A percentile compares a stretch with the other conserved stretches of the same genome.
phyloP scores from a whole-genome alignment of 1,140 invertebrate genomes.

The Ostrea edulis region DNA sequence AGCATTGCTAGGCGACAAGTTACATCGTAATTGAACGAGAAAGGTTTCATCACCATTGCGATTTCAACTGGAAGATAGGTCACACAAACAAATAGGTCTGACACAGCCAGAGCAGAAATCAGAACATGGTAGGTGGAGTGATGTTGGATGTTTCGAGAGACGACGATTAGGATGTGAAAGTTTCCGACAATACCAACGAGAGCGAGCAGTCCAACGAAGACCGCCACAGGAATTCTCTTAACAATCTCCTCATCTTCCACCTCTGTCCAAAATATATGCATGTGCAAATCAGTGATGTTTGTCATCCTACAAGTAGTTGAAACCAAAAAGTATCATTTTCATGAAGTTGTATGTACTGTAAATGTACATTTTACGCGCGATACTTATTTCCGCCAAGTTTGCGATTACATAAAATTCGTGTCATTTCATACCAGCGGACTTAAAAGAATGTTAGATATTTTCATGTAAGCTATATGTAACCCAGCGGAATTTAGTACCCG shows the following conservation, averaged over 20 bases:
- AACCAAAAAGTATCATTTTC: neutral
- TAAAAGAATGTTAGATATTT: too few relatives aligned
- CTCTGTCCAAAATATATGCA: neutral
- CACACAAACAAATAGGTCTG: neutral
- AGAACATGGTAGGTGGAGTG: neutral
- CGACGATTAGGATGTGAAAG: neutral
- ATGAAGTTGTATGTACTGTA: too few relatives aligned
- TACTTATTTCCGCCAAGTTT: too few relatives aligned
- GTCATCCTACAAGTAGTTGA: neutral
- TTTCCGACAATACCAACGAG: slow-evolving; percentile 7
- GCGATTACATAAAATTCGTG: too few relatives aligned
- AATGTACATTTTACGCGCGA: too few relatives aligned
- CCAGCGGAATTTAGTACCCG: too few relatives aligned
- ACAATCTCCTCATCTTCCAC: neutral
- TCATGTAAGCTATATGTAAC: too few relatives aligned
- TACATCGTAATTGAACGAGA: neutral
- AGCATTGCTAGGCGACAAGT: neutral
- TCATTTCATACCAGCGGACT: too few relatives aligned
- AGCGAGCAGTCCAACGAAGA: neutral
- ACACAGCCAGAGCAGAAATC: neutral
- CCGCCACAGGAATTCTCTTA: neutral
- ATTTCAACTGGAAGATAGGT: slow-evolving; percentile 21
- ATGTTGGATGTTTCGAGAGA: neutral
- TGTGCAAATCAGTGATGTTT: neutral
- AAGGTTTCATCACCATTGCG: slow-evolving; percentile 3